Conservation (phyloP, 1,140 invertebrate species). For the Solenopsis fugax region DNA sequence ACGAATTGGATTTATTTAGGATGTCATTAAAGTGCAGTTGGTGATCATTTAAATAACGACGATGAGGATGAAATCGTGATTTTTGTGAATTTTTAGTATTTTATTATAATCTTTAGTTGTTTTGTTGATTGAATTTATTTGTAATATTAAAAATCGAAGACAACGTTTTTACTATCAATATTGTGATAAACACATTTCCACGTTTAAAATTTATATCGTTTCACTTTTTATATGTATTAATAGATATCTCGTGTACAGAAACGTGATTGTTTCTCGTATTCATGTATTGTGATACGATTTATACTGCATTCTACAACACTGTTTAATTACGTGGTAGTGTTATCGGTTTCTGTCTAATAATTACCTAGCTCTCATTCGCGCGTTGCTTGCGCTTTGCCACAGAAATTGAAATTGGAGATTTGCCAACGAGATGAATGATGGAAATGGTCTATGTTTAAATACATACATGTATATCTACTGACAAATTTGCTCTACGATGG, state of each 20-base stretch:
- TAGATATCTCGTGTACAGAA: not conserved
- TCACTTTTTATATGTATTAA: not conserved
- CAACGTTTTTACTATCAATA: not conserved
- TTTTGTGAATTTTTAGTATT: not conserved
- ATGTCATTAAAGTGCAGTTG: constrained; percentile 11
- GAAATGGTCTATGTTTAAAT: not conserved
- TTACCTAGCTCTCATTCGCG: constrained; percentile 21
- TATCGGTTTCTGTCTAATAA: constrained; percentile 56
- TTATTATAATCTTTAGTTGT: not conserved
- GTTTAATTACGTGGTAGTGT: constrained; percentile 47
- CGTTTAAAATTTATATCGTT: constrained; percentile 10
- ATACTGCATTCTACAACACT: constrained; percentile 10
- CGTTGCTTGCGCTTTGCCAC: constrained; percentile 10
- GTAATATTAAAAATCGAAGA: not conserved
- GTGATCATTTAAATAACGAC: constrained; percentile 28
- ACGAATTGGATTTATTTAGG: constrained; percentile 36
- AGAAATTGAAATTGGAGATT: constrained; percentile 47
- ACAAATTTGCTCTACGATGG: not conserved
- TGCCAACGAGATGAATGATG: constrained; percentile 35
- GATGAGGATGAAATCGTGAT: not conserved
- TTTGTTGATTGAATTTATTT: not conserved
- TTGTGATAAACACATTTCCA: not conserved
- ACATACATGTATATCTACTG: too few species aligned
- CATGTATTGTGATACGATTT: not conserved
- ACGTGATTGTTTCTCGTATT: not conserved